Evolutionary conservation across 1,140 invertebrate species (phyloP), one percentile per base, ranked within the genome.

Genomic region (Drosophila ananassae): DNA sequence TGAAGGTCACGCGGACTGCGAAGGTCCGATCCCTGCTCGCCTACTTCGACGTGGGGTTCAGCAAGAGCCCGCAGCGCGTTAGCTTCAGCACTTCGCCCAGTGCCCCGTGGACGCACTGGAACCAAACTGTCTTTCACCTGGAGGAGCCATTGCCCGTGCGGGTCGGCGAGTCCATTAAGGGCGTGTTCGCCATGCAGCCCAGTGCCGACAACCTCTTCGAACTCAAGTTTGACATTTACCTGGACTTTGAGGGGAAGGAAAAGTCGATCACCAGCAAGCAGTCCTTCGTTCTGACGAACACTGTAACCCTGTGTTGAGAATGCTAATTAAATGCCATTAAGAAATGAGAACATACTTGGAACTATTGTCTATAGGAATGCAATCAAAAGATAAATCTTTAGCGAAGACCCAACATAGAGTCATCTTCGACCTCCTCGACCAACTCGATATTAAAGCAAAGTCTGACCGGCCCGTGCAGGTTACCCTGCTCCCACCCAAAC

Each of bases 31-130:
- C 52, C 21, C 48, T 84, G 10, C 21, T 71, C 3, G 63, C 73
- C 46, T 85, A 68, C 59, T 85, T 85, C 32, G 63, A 83, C 34
- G 81, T 84, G 12, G 66, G 53, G 0, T 84, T 85, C n/a, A 71
- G 73, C 25, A 74, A 77, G 54, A 64, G 58, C 0, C 60, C 68
- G 17, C 57, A 57, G 1, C 34, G 68, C 34, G 51, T 80, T 3
- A 64, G 62, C 47, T 77, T 85, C 4, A 77, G 69, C 47, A 85
- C 80, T 2, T 72, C 75, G 44, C 80, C 81, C 12, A 52, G 48
- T 22, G 74, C 60, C 2, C 46, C 52, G 7, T 61, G 64, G 46
- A 85, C 81, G 0, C 73, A 84, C 50, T 84, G 76, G 76, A 79
- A 68, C 47, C 81, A 85, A 32, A 74, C 77, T 5, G 63, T 84